phyloP scores from a whole-genome alignment of 2,797 vertebrate species.

The Fistularia commersonii region DNA sequence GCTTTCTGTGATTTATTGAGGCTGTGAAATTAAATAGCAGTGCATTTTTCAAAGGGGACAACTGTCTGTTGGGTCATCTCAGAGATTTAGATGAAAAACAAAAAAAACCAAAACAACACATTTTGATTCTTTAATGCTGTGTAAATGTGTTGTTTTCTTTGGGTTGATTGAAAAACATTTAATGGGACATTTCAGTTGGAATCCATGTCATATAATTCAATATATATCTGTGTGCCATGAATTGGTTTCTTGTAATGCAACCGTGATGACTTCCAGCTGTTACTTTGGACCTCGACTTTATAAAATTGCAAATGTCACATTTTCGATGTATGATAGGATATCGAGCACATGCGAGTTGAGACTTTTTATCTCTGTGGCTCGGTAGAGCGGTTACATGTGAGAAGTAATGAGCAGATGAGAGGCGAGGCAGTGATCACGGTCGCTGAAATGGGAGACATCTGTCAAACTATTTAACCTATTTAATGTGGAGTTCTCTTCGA shows the following conservation, averaged over 20 bases:
- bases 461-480: slow-evolving; percentile 59
- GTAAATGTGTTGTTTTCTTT: too few relatives aligned
- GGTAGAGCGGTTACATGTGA: slow-evolving; percentile 34
- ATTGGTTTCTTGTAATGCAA: background rate
- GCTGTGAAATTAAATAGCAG: too few relatives aligned
- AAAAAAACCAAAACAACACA: too few relatives aligned
- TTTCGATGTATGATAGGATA: slow-evolving; percentile 23
- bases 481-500: slow-evolving; percentile 25
- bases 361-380: slow-evolving; percentile 52
- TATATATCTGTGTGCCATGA: too few relatives aligned
- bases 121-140: too few relatives aligned
- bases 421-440: background rate
- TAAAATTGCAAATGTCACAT: background rate
- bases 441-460: slow-evolving; percentile 55
- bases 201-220: too few relatives aligned
- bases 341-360: slow-evolving; percentile 15
- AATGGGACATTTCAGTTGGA: too few relatives aligned
- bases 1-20: too few relatives aligned
- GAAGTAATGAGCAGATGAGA: slow-evolving; percentile 50
- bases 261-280: background rate
- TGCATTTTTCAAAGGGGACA: too few relatives aligned
- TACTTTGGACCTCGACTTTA: slow-evolving; percentile 4
- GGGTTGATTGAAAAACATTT: too few relatives aligned
- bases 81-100: too few relatives aligned
- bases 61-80: too few relatives aligned